A percentile compares a stretch with the other conserved stretches of the same genome.
Evolutionary conservation across 2,888 invertebrate species (phyloP).

Genomic region (Amphipyra berbera): DNA sequence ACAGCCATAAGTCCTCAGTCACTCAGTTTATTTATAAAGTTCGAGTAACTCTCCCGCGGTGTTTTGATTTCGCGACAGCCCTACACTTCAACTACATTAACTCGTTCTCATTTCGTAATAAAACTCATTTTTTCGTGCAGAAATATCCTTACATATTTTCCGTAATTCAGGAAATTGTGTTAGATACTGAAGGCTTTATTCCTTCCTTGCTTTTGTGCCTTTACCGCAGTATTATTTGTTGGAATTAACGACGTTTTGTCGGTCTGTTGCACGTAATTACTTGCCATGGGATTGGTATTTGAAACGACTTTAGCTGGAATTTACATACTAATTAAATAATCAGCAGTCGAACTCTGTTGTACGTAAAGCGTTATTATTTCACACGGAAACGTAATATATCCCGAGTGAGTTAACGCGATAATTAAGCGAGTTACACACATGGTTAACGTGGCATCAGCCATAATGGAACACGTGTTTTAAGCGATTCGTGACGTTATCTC

Average conservation of each 20-base stretch:
- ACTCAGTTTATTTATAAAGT: slow-evolving; percentile 72
- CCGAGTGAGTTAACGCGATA: slow-evolving; percentile 44
- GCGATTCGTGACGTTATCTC: slow-evolving; percentile 50
- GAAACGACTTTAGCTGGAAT: slow-evolving; percentile 19
- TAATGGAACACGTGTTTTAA: slow-evolving; percentile 58
- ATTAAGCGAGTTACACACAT: slow-evolving; percentile 59
- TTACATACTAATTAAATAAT: slow-evolving; percentile 24
- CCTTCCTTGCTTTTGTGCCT: slow-evolving; percentile 16
- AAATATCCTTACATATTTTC: slow-evolving; percentile 33
- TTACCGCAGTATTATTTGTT: slow-evolving; percentile 23
- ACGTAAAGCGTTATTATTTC: slow-evolving; percentile 28
- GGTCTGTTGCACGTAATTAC: slow-evolving; percentile 23
- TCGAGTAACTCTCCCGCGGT: slow-evolving; percentile 76
- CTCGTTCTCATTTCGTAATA: slow-evolving; percentile 29
- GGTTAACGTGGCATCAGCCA: slow-evolving; percentile 52
- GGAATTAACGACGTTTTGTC: slow-evolving; percentile 21
- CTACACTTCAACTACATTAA: slow-evolving; percentile 35
- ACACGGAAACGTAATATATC: slow-evolving; percentile 41
- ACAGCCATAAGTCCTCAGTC: slow-evolving; percentile 58
- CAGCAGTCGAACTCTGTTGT: slow-evolving; percentile 12
- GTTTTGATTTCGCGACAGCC: slow-evolving; percentile 78
- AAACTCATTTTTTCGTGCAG: slow-evolving; percentile 28
- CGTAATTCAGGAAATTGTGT: slow-evolving; percentile 38
- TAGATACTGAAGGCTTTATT: slow-evolving; percentile 20
- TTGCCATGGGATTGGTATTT: slow-evolving; percentile 23